These are phyloP conservation scores for Rotaria magnacalcarata DNA, from an alignment of 2,888 invertebrate genomes.

Conservation along the genomic window DNA sequence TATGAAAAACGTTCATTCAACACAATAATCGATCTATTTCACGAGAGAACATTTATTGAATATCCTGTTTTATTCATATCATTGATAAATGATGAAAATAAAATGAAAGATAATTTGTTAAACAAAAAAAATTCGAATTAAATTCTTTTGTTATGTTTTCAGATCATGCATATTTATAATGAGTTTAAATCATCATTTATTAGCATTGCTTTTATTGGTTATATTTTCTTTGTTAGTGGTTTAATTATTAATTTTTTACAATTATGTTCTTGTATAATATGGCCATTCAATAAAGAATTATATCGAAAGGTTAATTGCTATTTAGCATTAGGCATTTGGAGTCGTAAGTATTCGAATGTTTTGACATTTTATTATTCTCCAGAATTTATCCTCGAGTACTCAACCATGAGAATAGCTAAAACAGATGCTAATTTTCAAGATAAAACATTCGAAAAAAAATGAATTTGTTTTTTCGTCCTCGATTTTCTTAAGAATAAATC, in stretches of 20 bases:
- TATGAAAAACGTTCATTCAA: background rate
- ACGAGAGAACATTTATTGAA: constrained; percentile 1
- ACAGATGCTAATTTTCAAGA: no score
- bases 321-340: background rate
- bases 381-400: background rate
- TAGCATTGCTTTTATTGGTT: background rate
- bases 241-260: constrained; percentile 68
- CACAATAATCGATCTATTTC: background rate
- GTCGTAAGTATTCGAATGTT: background rate
- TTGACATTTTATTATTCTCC: background rate
- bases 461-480: no score
- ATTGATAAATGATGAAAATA: background rate
- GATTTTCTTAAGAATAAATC: no score
- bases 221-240: constrained; percentile 10
- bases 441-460: no score
- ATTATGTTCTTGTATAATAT: constrained; percentile 72
- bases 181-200: background rate
- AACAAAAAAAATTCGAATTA: background rate
- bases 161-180: background rate
- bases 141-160: background rate
- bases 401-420: no score
- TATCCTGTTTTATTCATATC: constrained; percentile 14
- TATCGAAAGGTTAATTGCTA: constrained; percentile 75
- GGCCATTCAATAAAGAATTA: constrained; percentile 72
- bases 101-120: background rate